These are phyloP conservation scores for Halcyon leucocephala DNA, from an alignment of 2,797 vertebrate genomes.

Conservation along the genomic window DNA sequence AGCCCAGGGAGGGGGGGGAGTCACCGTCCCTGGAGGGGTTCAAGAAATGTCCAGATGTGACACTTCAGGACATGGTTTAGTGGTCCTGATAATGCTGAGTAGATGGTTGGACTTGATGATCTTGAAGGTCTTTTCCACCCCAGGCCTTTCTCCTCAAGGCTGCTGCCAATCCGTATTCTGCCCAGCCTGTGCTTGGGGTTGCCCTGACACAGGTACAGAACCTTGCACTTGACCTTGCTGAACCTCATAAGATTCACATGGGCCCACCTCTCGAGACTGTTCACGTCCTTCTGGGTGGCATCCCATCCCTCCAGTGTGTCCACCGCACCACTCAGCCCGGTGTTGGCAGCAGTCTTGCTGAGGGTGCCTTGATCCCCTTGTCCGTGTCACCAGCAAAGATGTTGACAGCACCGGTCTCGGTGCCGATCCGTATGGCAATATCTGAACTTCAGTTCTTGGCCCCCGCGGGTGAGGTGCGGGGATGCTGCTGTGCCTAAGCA, in stretches of 20 bases:
- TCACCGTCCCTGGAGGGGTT: too few species aligned
- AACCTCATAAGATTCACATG: neutral
- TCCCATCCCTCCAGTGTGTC: neutral
- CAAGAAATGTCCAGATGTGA: too few species aligned
- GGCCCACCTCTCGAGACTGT: neutral
- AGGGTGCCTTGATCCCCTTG: neutral
- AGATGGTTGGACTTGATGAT: too few species aligned
- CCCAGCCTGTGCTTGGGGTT: neutral
- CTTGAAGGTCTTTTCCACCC: too few species aligned
- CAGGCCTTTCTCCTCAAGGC: neutral
- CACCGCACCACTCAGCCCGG: neutral
- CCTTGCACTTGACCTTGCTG: neutral
- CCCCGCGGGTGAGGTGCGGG: rapidly evolving
- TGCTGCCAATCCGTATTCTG: neutral
- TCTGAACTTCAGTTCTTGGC: neutral
- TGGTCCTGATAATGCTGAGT: too few species aligned
- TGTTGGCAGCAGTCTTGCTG: neutral
- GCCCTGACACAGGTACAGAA: too few species aligned
- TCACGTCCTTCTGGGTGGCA: neutral
- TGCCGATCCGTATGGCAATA: neutral
- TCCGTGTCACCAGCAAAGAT: neutral
- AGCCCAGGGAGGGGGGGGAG: too few species aligned
- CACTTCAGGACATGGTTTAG: too few species aligned
- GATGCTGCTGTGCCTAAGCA: neutral
- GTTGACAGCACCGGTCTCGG: neutral